These are phyloP conservation scores for Drosophila neocordata DNA, from an alignment of 1,140 invertebrate genomes.

Conservation along the genomic window DNA sequence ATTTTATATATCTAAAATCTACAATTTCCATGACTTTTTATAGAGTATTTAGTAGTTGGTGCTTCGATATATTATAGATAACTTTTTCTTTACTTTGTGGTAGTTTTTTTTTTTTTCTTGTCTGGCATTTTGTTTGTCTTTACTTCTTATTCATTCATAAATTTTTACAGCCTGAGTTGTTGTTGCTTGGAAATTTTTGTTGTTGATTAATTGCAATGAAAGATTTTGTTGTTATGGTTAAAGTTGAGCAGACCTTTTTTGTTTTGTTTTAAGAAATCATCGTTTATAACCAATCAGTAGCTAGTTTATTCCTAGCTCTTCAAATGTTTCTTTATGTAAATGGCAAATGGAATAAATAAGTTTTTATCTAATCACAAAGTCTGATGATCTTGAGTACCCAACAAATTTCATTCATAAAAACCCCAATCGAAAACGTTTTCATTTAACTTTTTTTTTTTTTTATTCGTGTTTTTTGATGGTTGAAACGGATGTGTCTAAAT, in stretches of 20 bases:
- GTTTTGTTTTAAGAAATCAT: conserved; percentile 12
- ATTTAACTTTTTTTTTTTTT: not conserved
- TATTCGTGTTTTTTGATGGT: not conserved
- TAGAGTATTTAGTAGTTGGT: not conserved
- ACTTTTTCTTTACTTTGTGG: conserved; percentile 33
- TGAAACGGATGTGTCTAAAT: conserved; percentile 66
- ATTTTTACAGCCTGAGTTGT: conserved; percentile 49
- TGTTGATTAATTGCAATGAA: conserved; percentile 31
- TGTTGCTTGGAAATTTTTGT: conserved; percentile 35
- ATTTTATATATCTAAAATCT: not conserved
- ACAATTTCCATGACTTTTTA: not conserved
- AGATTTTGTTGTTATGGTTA: conserved; percentile 23
- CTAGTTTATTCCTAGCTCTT: not conserved
- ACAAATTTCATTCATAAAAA: conserved; percentile 28
- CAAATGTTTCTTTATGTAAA: not conserved
- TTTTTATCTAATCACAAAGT: conserved; percentile 46
- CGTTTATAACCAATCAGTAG: not conserved
- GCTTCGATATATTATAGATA: not conserved
- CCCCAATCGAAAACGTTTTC: conserved; percentile 31
- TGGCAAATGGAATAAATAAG: conserved; percentile 4
- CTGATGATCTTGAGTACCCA: conserved; percentile 11
- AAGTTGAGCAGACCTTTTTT: conserved; percentile 19
- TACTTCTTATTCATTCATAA: conserved; percentile 69
- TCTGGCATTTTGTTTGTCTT: conserved; percentile 28
- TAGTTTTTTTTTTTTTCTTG: conserved; percentile 33